A percentile compares a stretch with the other conserved stretches of the same genome.
Conservation (phyloP, 2,113 vertebrate genomes). For the Donacobius atricapilla region DNA sequence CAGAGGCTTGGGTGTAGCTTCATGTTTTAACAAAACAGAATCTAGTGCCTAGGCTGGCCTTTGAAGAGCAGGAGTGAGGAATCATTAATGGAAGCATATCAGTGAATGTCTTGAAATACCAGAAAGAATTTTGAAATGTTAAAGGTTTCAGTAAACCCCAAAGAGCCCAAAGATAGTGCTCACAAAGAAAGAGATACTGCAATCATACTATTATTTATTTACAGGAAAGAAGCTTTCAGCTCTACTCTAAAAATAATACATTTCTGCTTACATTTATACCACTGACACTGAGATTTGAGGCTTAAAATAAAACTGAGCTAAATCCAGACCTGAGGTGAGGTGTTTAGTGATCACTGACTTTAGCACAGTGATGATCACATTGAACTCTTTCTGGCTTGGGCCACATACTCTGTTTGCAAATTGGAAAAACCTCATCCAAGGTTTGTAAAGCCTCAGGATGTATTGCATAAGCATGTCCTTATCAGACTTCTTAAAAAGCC, state of each 20-base stretch:
- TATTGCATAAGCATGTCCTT: background rate
- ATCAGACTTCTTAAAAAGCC: background rate
- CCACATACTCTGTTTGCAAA: background rate
- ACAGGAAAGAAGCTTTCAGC: background rate
- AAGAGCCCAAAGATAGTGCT: background rate
- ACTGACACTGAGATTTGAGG: background rate
- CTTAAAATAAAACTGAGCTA: background rate
- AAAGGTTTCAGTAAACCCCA: background rate
- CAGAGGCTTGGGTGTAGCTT: background rate
- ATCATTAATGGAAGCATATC: background rate
- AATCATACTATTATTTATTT: slow-evolving; percentile 29
- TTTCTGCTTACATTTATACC: background rate
- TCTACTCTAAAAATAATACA: background rate
- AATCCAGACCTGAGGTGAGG: background rate
- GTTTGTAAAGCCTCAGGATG: background rate
- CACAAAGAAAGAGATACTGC: background rate
- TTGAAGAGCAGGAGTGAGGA: background rate
- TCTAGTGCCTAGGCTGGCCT: background rate
- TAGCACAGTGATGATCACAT: background rate
- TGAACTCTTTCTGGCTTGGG: background rate
- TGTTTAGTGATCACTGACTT: background rate
- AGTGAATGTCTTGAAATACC: background rate
- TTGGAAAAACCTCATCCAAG: background rate
- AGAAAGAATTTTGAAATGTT: background rate
- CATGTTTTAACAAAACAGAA: background rate